A percentile compares a stretch with the other conserved stretches of the same genome.
phyloP scores from a whole-genome alignment of 2,113 vertebrate genomes.

The Toxotes jaculatrix region DNA sequence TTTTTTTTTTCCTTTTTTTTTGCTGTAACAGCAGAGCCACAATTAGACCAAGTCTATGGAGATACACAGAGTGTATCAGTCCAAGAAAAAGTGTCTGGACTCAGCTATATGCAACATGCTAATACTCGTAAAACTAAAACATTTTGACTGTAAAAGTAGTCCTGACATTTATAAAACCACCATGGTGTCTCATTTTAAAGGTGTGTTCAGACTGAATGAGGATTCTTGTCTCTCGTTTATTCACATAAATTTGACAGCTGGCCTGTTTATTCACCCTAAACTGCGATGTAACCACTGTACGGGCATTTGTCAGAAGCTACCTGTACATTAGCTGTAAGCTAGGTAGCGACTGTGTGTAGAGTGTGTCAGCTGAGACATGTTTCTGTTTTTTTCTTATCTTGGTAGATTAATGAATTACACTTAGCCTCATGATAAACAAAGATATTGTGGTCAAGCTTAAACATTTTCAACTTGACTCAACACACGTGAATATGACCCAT shows the following conservation, averaged over 20 bases:
- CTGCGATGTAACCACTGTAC: neutral
- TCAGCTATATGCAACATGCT: neutral
- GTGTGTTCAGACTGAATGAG: neutral
- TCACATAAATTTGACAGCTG: neutral
- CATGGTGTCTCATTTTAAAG: neutral
- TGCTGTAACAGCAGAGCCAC: slow-evolving; percentile 9
- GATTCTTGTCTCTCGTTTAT: neutral
- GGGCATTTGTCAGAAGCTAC: neutral
- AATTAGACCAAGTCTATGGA: slow-evolving; percentile 1
- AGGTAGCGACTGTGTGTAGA: neutral
- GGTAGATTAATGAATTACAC: too few species aligned
- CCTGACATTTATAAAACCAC: neutral
- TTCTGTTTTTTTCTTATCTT: too few species aligned
- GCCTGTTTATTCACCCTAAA: neutral
- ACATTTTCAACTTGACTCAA: too few species aligned
- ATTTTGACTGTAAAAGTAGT: neutral
- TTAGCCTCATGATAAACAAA: too few species aligned
- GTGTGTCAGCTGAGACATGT: too few species aligned
- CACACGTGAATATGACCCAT: neutral
- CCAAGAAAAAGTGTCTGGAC: neutral
- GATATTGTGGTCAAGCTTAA: too few species aligned
- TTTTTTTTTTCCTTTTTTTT: neutral
- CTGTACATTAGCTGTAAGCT: neutral
- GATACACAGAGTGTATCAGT: neutral
- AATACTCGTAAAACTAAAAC: neutral